Conservation (phyloP, 2,888 invertebrate genomes). For the Agonum fuliginosum region DNA sequence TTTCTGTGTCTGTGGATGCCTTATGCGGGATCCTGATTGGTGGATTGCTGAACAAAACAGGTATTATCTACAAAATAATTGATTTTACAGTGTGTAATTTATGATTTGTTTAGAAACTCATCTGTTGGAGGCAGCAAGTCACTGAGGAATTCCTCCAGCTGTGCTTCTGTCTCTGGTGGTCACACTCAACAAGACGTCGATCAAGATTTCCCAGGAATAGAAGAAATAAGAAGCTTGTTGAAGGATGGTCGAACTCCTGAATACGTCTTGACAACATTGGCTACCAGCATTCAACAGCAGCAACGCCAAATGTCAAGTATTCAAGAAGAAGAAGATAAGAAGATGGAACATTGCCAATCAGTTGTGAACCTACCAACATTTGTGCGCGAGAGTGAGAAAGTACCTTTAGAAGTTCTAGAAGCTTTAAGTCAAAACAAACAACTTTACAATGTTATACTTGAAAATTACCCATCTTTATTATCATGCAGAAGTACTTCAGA, state of each 20-base stretch:
- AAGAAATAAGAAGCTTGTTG: conserved; percentile 81
- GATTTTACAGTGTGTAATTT: not conserved
- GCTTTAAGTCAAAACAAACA: conserved; percentile 79
- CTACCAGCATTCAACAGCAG: conserved; percentile 76
- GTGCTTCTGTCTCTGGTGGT: conserved; percentile 74
- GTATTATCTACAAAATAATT: conserved; percentile 62
- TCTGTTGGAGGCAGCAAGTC: conserved; percentile 70
- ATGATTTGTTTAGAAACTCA: conserved; percentile 39
- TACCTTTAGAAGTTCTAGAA: conserved; percentile 80
- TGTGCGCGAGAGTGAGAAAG: conserved; percentile 81
- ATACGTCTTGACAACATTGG: conserved; percentile 78
- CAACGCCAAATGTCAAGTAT: conserved; percentile 73
- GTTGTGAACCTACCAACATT: conserved; percentile 86
- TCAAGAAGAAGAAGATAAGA: conserved; percentile 73
- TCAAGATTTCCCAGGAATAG: conserved; percentile 79
- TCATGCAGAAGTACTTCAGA: conserved; percentile 80
- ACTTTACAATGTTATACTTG: conserved; percentile 81
- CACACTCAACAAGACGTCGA: conserved; percentile 72
- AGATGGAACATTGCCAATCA: conserved; percentile 76
- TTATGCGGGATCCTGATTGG: conserved; percentile 94
- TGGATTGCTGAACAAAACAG: conserved; percentile 79
- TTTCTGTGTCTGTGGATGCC: conserved; percentile 88
- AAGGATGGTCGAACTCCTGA: conserved; percentile 83
- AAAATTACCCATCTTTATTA: conserved; percentile 83
- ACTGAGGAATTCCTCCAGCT: conserved; percentile 75